Evolutionary conservation across 1,140 invertebrate genomes (phyloP).

Genomic region (Glossosoma conforme): DNA sequence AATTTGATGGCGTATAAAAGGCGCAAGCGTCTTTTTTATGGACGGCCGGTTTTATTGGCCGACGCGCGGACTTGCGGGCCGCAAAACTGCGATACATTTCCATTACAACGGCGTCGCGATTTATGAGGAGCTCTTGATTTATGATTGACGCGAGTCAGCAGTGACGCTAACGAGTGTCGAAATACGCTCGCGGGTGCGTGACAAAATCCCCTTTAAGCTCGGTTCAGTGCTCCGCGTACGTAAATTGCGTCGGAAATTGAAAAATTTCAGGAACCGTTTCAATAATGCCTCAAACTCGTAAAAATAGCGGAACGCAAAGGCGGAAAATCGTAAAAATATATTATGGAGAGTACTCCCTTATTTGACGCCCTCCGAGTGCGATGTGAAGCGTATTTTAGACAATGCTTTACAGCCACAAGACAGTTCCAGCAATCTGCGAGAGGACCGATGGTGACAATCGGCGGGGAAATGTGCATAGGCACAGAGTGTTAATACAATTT

Average conservation of each 20-base stretch:
- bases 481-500: slow-evolving; percentile 10
- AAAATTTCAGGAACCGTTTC: slow-evolving; percentile 24
- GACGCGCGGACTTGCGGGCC: background rate
- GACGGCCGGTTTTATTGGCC: slow-evolving; percentile 4
- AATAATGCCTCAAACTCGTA: slow-evolving; percentile 26
- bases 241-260: slow-evolving; percentile 25
- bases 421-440: too few relatives aligned
- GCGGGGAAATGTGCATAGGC: slow-evolving; percentile 7
- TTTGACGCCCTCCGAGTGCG: slow-evolving; percentile 2
- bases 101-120: slow-evolving; percentile 15
- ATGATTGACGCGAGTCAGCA: slow-evolving; percentile 26
- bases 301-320: slow-evolving; percentile 23
- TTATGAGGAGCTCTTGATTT: slow-evolving; percentile 21
- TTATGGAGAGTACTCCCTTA: slow-evolving; percentile 15
- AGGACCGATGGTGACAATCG: too few relatives aligned
- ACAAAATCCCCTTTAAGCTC: background rate
- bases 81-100: slow-evolving; percentile 20
- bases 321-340: slow-evolving; percentile 22
- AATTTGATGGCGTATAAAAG: slow-evolving; percentile 10
- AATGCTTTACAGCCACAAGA: slow-evolving; percentile 9
- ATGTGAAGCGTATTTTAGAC: slow-evolving; percentile 11
- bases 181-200: slow-evolving; percentile 4
- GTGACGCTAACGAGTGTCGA: slow-evolving; percentile 20
- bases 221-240: slow-evolving; percentile 2
- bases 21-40: slow-evolving; percentile 1